Evolutionary conservation across 2,888 invertebrate species (phyloP), one percentile per base, ranked within the genome.

Genomic region (Athalia circularis): DNA sequence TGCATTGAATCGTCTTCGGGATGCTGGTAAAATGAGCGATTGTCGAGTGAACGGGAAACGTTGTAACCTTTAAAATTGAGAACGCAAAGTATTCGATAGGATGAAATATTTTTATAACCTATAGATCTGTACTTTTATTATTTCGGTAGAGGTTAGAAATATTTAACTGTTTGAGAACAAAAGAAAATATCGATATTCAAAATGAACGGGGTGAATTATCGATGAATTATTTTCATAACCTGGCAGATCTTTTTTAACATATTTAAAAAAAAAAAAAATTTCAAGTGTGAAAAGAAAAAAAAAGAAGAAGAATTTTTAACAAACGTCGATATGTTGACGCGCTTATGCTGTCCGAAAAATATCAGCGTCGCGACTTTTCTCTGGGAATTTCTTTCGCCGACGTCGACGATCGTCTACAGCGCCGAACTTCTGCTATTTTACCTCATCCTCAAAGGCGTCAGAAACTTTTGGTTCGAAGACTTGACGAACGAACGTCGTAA

Each of bases 401-500:
- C 77, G n/a, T 77, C 78, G 43, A 81, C 85, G 67, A 67, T 85
- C 3, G 47, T 82, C n/a, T 85, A 82, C 70, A 74, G 78, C 48
- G 78, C 80, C 0, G 83, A 85, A 78, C 78, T 86, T 3, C 52
- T 84, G 8, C 75, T 85, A 5, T 83, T 83, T 50, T 84, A 85
- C 79, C 50, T 85, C 8, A 61, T 86, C 47, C 80, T 86, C 0
- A 86, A 85, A 77, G 83, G 82, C 3, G 78, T 84, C 11, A 81
- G 82, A 6, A 84, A 85, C 47, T 81, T 86, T 52, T 85, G 82
- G 80, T 87, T 86, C 77, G 80, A 82, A 72, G 85, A 86, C 76
- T 82, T 81, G n/a, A 59, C 47, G 47, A 47, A 57, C 1, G 72
- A 72, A 9, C 72, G 72, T 59, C 59, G 59, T 45, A 72, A 59